These are phyloP conservation scores for Tadarida brasiliensis DNA, from an alignment of 2,797 vertebrate species.

Conservation along the genomic window DNA sequence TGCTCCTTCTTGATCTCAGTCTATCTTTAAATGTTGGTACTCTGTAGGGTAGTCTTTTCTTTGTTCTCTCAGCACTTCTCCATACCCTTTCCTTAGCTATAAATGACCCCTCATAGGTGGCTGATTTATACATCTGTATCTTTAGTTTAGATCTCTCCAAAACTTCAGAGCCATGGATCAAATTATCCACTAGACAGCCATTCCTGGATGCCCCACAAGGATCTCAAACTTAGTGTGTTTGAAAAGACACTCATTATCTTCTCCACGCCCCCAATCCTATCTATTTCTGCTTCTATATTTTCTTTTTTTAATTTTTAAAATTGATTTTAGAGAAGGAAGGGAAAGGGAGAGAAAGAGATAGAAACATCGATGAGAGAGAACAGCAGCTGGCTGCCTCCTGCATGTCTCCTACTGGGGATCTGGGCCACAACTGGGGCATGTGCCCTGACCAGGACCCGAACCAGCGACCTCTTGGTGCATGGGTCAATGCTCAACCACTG, in stretches of 20 bases:
- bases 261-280: background rate
- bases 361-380: too few species aligned
- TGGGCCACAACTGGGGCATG: too few species aligned
- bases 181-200: background rate
- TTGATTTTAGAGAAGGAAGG: too few species aligned
- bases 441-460: too few species aligned
- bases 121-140: background rate
- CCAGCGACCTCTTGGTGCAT: too few species aligned
- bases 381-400: too few species aligned
- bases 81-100: background rate
- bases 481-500: too few species aligned
- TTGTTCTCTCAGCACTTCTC: constrained; percentile 5
- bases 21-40: background rate
- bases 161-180: constrained; percentile 10
- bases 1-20: background rate
- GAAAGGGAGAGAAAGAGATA: too few species aligned
- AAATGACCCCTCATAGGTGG: background rate
- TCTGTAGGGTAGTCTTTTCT: background rate
- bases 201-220: constrained; percentile 1
- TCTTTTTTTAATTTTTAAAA: background rate
- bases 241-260: constrained; percentile 24
- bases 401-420: too few species aligned
- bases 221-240: background rate
- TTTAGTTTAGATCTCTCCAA: background rate
- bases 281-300: constrained; percentile 23